Base-by-base conservation (phyloP, 2,797 vertebrate species). In the Peromyscus nudipes region DNA sequence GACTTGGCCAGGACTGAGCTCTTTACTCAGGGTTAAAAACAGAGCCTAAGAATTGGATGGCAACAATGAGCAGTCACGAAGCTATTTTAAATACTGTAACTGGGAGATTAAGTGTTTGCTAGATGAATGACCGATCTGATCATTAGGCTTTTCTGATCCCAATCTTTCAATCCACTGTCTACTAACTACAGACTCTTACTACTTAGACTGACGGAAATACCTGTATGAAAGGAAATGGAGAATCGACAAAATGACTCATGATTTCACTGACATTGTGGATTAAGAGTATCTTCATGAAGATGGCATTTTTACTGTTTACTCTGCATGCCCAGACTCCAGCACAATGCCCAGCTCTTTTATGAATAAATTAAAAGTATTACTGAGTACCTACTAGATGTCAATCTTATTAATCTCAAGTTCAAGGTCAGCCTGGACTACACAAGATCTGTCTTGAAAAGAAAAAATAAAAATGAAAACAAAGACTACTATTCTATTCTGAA, bases 31-130 rank as follows among this genome's bases (percentile, higher is more conserved):
- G n/a, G 27, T 81, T 90, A 43, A 43, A 91, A 76, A 94, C 19
- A 94, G 27, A 95, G 88, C 31, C 79, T 29, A 57, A 76, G 13
- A 76, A 65, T 11, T 29, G 5, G 19, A 96, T 69, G 40, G 94
- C 67, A 84, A 55, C 52, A 84, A 80, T 46, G 37, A 89, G 57
- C 71, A 76, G 49, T 83, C 85, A 85, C 4, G 0, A 84, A 62
- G 75, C 76, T 95, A 87, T 65, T 96, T 93, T 77, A 96, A 91
- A 83, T 81, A 89, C 69, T 85, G 89, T 93, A 89, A 89, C 23
- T n/a, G 90, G 19, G 27, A 95, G 89, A 55, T 31, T 31, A 90
- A 81, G 52, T 43, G 34, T 49, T 95, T 86, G 92, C 92, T 67
- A 21, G 90, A 93, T 55, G 29, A 94, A 89, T 67, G 37, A 77